Percentiles rank a stretch among this genome's conserved stretches.
Evolutionary conservation across 2,888 invertebrate species (phyloP).

Genomic region (Copidosoma aretas): DNA sequence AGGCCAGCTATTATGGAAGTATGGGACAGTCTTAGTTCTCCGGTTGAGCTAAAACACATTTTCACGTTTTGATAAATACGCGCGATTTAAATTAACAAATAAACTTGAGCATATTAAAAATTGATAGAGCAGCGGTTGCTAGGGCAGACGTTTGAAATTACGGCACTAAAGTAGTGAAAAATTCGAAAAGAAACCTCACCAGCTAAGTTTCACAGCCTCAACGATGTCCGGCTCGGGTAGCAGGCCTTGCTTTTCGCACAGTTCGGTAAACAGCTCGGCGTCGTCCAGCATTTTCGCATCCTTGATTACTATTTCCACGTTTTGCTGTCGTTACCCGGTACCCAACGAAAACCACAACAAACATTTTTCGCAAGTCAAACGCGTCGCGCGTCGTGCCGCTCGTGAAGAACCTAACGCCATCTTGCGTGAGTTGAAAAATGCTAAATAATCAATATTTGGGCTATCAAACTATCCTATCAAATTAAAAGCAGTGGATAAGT

Average conservation of each 20-base stretch:
- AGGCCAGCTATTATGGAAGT: constrained; percentile 53
- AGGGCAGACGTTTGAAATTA: constrained; percentile 11
- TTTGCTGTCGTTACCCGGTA: background rate
- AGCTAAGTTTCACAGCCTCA: constrained; percentile 51
- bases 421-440: background rate
- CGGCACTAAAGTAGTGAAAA: background rate
- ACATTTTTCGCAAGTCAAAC: constrained; percentile 3
- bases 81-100: too few relatives aligned
- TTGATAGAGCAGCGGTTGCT: too few relatives aligned
- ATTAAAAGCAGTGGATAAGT: background rate
- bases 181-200: constrained; percentile 46
- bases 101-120: too few relatives aligned
- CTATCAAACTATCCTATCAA: background rate
- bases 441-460: constrained; percentile 20
- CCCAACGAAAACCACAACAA: constrained; percentile 37
- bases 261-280: constrained; percentile 51
- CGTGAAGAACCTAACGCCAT: constrained; percentile 21
- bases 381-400: constrained; percentile 13
- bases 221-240: constrained; percentile 49
- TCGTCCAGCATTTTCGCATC: constrained; percentile 44
- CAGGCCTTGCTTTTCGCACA: constrained; percentile 52
- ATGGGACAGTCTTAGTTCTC: constrained; percentile 50
- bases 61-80: too few relatives aligned
- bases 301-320: background rate
- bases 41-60: constrained; percentile 47